Conservation (phyloP, 2,888 invertebrate genomes). For the Netelia fuscicornis region DNA sequence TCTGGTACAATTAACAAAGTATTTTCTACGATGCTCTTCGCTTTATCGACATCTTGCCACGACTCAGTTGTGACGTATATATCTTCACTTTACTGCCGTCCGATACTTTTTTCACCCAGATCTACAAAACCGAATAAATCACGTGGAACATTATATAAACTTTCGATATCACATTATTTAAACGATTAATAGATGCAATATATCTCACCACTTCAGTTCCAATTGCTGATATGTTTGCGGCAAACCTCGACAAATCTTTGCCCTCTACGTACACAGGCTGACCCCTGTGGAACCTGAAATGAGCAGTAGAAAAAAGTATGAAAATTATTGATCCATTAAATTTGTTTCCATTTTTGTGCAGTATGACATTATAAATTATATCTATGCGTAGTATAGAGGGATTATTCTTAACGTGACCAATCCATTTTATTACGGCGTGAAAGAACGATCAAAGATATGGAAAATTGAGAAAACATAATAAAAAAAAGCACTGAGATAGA, state of each 20-base stretch:
- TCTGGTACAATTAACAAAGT: constrained; percentile 46
- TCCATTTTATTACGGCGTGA: not conserved
- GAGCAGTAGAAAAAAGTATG: constrained; percentile 44
- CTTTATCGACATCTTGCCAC: constrained; percentile 95
- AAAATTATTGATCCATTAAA: constrained; percentile 11
- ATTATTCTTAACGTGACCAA: not conserved
- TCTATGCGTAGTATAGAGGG: not conserved
- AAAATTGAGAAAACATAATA: constrained; percentile 39
- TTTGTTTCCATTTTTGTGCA: constrained; percentile 9
- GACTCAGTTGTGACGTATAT: constrained; percentile 92
- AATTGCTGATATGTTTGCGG: constrained; percentile 96
- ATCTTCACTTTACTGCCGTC: constrained; percentile 94
- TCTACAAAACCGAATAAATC: constrained; percentile 86
- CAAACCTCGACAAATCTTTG: constrained; percentile 93
- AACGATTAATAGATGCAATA: constrained; percentile 13
- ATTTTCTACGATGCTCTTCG: constrained; percentile 90
- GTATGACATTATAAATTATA: not conserved
- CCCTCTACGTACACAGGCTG: constrained; percentile 97
- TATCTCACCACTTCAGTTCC: constrained; percentile 93
- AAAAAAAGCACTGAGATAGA: constrained; percentile 58
- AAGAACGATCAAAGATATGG: constrained; percentile 11
- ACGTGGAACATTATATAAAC: not conserved
- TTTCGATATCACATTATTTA: not conserved
- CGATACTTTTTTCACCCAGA: constrained; percentile 94
- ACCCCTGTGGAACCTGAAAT: constrained; percentile 93